Conservation (phyloP, 2,113 vertebrate species). For the Pituophis catenifer region DNA sequence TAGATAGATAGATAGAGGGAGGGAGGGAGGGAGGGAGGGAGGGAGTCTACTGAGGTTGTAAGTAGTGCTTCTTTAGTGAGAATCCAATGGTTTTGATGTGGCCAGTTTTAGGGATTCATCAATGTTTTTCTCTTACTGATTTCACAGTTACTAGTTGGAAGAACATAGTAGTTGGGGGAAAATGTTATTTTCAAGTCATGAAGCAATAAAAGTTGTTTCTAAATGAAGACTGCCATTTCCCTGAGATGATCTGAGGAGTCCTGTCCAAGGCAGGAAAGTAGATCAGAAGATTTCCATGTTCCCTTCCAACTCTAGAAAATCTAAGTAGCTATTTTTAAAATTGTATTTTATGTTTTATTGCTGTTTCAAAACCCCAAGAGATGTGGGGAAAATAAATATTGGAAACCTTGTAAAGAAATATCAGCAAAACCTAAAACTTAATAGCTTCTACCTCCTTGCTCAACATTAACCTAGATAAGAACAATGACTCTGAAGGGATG, state of each 20-base stretch:
- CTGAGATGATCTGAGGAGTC: background rate
- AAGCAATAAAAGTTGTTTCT: background rate
- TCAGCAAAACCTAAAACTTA: background rate
- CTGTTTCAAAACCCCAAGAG: background rate
- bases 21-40: too few relatives aligned
- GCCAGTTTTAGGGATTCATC: background rate
- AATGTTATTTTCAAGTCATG: background rate
- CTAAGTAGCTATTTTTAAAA: background rate
- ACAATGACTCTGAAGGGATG: constrained; percentile 28
- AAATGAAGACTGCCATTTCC: background rate
- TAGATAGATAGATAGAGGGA: too few relatives aligned
- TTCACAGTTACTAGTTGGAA: background rate
- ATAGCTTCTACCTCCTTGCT: constrained; percentile 10
- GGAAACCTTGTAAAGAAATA: background rate
- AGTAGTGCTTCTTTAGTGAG: background rate
- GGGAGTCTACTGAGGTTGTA: background rate
- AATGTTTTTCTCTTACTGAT: background rate
- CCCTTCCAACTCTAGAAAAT: background rate
- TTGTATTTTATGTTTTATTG: background rate
- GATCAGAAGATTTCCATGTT: background rate
- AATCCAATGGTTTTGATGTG: background rate
- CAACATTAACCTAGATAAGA: constrained; percentile 18
- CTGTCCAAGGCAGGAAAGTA: background rate
- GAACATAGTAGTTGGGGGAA: background rate
- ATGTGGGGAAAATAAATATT: background rate